Conservation (phyloP, 2,113 vertebrate genomes). For the Atherinomorus stipes region DNA sequence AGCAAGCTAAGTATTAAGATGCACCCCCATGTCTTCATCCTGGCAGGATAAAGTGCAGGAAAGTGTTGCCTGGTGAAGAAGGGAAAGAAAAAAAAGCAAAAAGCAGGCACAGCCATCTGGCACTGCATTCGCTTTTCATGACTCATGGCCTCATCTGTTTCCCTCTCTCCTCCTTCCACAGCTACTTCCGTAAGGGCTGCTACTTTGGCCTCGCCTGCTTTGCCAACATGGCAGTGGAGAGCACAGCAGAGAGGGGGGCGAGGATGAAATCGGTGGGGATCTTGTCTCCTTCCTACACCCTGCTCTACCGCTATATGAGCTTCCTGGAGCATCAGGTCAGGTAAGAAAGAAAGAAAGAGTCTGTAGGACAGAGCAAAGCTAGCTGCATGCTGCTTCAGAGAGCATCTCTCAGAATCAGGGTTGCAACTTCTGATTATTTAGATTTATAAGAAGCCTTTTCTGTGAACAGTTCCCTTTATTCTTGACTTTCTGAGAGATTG, state of each 20-base stretch:
- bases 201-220: constrained; percentile 97
- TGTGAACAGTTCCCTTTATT: too few relatives aligned
- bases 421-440: neutral
- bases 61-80: constrained; percentile 35
- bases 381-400: too few relatives aligned
- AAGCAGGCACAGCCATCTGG: constrained; percentile 63
- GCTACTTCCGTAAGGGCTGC: constrained; percentile 94
- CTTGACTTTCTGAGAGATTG: too few relatives aligned
- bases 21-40: constrained; percentile 32
- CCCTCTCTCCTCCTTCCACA: constrained; percentile 58
- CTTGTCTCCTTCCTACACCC: constrained; percentile 93
- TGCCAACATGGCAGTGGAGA: constrained; percentile 97
- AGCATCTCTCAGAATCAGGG: too few relatives aligned
- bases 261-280: constrained; percentile 97
- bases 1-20: constrained; percentile 33
- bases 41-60: constrained; percentile 42
- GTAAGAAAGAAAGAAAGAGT: constrained; percentile 80
- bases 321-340: constrained; percentile 97
- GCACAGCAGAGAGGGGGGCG: constrained; percentile 90
- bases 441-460: too few relatives aligned
- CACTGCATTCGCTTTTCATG: constrained; percentile 42
- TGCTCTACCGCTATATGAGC: constrained; percentile 95
- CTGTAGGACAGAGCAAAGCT: too few relatives aligned
- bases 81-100: constrained; percentile 2
- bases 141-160: constrained; percentile 55